phyloP scores from a whole-genome alignment of 2,113 vertebrate species.

The Microtus oregoni region DNA sequence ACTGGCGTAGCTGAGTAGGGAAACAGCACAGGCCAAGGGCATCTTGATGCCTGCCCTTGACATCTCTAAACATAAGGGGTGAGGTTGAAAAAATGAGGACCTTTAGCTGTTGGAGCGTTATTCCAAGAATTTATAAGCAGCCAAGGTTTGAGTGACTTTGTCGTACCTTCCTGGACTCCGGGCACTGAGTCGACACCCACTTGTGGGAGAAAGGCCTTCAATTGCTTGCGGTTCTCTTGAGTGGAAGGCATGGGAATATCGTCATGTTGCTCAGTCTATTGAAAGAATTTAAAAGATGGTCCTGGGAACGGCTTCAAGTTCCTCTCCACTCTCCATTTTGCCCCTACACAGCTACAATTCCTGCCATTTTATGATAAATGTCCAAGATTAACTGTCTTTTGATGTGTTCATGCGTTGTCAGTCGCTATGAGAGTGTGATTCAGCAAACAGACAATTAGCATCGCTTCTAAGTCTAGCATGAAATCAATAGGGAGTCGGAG shows the following conservation, averaged over 20 bases:
- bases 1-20: neutral
- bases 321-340: neutral
- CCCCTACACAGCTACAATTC: neutral
- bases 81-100: neutral
- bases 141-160: neutral
- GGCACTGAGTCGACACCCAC: neutral
- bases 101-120: neutral
- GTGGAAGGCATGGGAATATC: neutral
- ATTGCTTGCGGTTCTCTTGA: neutral
- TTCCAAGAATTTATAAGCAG: neutral
- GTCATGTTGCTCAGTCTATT: neutral
- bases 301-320: neutral
- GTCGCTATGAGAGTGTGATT: too few species aligned
- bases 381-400: neutral
- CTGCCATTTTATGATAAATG: conserved; percentile 2
- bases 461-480: conserved; percentile 41
- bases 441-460: neutral
- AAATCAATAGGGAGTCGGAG: conserved; percentile 42
- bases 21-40: neutral
- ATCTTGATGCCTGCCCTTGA: neutral
- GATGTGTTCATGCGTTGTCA: neutral
- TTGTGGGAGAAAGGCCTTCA: neutral
- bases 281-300: neutral
- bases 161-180: neutral
- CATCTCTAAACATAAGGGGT: neutral